Evolutionary conservation across 2,888 invertebrate species (phyloP).

Genomic region (Tineola bisselliella): DNA sequence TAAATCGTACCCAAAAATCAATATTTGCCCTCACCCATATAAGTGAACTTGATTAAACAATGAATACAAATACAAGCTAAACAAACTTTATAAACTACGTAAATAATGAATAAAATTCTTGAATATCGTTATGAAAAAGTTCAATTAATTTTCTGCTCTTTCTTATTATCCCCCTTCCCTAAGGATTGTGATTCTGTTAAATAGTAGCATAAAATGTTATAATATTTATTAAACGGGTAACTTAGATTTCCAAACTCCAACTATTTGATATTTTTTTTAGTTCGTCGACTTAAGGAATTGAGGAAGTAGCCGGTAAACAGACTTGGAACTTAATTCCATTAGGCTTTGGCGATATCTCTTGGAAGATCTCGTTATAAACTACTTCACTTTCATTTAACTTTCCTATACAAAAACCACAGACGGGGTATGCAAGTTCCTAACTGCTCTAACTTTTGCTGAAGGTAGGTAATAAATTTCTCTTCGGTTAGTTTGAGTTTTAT

Average conservation of each 20-base stretch:
- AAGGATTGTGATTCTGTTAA: too few relatives aligned
- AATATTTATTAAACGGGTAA: background rate
- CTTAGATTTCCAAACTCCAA: background rate
- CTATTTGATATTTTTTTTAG: conserved; percentile 15
- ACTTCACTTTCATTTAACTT: conserved; percentile 42
- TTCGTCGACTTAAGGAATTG: conserved; percentile 18
- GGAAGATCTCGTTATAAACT: conserved; percentile 33
- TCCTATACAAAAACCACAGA: conserved; percentile 33
- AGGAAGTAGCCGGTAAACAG: conserved; percentile 22
- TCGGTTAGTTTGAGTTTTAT: conserved; percentile 4
- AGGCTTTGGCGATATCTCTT: conserved; percentile 27
- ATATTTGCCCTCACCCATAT: too few relatives aligned
- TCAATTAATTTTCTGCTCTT: too few relatives aligned
- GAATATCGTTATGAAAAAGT: too few relatives aligned
- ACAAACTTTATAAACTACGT: too few relatives aligned
- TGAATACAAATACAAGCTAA: too few relatives aligned
- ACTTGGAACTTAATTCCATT: conserved; percentile 38
- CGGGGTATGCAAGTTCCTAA: conserved; percentile 33
- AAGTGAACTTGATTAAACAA: too few relatives aligned
- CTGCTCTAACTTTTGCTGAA: conserved; percentile 29
- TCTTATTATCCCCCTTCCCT: too few relatives aligned
- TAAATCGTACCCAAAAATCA: too few relatives aligned
- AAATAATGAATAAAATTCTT: too few relatives aligned
- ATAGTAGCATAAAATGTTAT: background rate
- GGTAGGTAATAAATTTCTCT: conserved; percentile 9